These are phyloP conservation scores for Leptinotarsa undecemlineata DNA, from an alignment of 1,140 invertebrate species.

Conservation along the genomic window DNA sequence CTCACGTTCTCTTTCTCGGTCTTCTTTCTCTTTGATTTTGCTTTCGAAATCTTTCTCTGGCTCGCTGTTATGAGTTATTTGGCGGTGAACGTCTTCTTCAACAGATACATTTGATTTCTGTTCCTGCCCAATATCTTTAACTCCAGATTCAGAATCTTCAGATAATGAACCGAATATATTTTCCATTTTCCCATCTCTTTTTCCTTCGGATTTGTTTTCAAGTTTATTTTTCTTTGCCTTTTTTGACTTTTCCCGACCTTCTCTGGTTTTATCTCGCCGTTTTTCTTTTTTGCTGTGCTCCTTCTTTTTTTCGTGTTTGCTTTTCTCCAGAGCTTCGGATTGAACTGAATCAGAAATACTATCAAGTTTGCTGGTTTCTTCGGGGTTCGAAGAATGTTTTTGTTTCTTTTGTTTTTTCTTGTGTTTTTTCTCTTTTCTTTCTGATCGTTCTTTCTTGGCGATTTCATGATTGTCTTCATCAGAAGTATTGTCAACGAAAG, in stretches of 20 bases:
- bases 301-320: conserved; percentile 64
- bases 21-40: conserved; percentile 48
- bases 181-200: conserved; percentile 78
- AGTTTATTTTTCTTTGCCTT: conserved; percentile 62
- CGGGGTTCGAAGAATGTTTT: conserved; percentile 67
- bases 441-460: conserved; percentile 52
- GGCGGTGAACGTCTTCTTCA: conserved; percentile 37
- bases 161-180: conserved; percentile 85
- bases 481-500: conserved; percentile 59
- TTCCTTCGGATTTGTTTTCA: conserved; percentile 52
- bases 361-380: conserved; percentile 58
- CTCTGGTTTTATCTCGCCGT: conserved; percentile 68
- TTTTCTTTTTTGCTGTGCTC: conserved; percentile 74
- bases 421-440: conserved; percentile 70
- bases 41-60: conserved; percentile 44
- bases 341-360: conserved; percentile 48
- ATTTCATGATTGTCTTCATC: conserved; percentile 58
- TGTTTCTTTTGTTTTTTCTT: conserved; percentile 82
- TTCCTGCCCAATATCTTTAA: conserved; percentile 33
- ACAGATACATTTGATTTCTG: conserved; percentile 31
- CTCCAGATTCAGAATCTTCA: conserved; percentile 63
- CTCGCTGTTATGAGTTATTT: conserved; percentile 38
- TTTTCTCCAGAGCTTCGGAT: conserved; percentile 52
- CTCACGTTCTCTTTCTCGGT: conserved; percentile 56
- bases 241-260: conserved; percentile 67